Percentiles rank a stretch among this genome's conserved stretches.
Evolutionary conservation across 2,797 vertebrate genomes (phyloP).

Genomic region (Dromococcyx pavoninus): DNA sequence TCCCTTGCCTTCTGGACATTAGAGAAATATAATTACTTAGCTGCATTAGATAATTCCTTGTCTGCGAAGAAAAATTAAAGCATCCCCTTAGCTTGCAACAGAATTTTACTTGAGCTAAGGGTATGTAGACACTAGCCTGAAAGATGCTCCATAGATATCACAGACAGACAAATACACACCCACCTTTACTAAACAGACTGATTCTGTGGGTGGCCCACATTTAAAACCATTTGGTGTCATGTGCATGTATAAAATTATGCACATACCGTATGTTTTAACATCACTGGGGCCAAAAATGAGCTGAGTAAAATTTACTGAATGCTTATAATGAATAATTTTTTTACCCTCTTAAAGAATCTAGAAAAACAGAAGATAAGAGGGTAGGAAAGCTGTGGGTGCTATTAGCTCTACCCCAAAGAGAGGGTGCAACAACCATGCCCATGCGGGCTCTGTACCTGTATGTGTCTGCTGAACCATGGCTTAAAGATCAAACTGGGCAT

Average conservation of each 20-base stretch:
- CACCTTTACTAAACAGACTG: neutral
- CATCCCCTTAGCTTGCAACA: neutral
- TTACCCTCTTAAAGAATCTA: neutral
- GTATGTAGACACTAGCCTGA: neutral
- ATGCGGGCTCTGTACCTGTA: neutral
- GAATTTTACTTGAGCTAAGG: neutral
- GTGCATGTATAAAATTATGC: neutral
- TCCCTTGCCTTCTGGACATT: neutral
- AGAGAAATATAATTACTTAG: neutral
- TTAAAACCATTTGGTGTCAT: neutral
- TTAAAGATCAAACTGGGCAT: neutral
- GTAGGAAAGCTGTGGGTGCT: neutral
- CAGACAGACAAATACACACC: conserved; percentile 41
- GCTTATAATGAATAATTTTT: neutral
- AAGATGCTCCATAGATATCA: neutral
- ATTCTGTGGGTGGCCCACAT: conserved; percentile 20
- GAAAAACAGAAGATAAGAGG: neutral
- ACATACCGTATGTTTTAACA: neutral
- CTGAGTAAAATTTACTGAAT: neutral
- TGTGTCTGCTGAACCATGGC: neutral
- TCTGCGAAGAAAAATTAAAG: neutral
- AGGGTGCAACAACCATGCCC: neutral
- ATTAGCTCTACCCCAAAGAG: neutral
- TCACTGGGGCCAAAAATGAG: neutral
- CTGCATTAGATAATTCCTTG: neutral